Base-by-base conservation (phyloP, 2,888 invertebrate species). In the Leucania comma region DNA sequence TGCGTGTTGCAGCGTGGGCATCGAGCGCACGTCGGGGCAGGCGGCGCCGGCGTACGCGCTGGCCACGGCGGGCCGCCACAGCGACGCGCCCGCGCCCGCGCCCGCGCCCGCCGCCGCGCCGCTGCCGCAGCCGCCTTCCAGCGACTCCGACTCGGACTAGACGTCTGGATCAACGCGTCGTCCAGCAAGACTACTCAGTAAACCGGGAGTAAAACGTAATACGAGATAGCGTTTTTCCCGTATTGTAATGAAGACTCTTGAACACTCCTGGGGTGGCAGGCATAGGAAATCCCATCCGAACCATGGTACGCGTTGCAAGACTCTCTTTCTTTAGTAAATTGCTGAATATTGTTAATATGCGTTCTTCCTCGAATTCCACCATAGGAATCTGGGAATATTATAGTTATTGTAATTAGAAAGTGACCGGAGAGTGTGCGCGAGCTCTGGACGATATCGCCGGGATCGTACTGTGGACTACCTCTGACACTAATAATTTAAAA, bases 21-120 rank as follows among this genome's bases (percentile, higher is more conserved):
- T 99, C 92, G 98, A 99, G 92, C 98, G 98, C 90, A 98, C 98
- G 72, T 87, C 92, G 63, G 94, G 94, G 2, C 87, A 88, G 83
- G 68, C 92, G 66, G 93, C 93, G 87, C 93, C 95, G 57, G 94
- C 95, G 67, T 95, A 95, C 90, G 89, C 94, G 72, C 86, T 92
- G 72, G 92, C 93, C 20, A 89, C 92, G 56, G 73, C 82, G 65
- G 85, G 81, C 56, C 82, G 86, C 63, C 81, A 68, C 73, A 75
- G 81, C 78, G 86, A 81, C 56, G 46, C 86, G 78, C 61, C 89
- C 64, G 72, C 90, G 60, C 54, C 86, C 79, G n/a, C n/a, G n/a
- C 60, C 88, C 62, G 62, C 86, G 68, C 76, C 90, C 65, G 72
- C 84, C 24, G 67, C 91, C 61, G 71, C 86, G 20, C 65, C 85